Evolutionary conservation across 2,888 invertebrate genomes (phyloP).

Genomic region (Troides helena): DNA sequence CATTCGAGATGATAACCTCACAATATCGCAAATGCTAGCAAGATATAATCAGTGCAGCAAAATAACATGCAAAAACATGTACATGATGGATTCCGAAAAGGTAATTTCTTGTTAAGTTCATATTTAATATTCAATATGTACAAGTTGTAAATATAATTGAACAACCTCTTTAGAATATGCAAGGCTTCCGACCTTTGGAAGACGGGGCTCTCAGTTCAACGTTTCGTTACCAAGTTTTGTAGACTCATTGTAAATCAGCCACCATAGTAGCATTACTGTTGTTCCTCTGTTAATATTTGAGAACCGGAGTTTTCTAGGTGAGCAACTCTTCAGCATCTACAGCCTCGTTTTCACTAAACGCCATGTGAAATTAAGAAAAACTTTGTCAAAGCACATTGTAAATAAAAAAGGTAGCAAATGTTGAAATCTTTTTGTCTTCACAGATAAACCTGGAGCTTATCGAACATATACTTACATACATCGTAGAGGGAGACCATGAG

Average conservation of each 20-base stretch:
- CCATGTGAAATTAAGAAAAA: too few species aligned
- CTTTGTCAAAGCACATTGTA: too few species aligned
- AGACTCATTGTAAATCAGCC: too few species aligned
- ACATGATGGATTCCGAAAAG: conserved; percentile 87
- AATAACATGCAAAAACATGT: conserved; percentile 86
- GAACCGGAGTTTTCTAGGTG: too few species aligned
- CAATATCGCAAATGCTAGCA: conserved; percentile 83
- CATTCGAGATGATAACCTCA: conserved; percentile 86
- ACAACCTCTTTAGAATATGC: too few species aligned
- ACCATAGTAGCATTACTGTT: too few species aligned
- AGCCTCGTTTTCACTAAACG: too few species aligned
- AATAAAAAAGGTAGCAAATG: not conserved
- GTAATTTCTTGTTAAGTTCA: conserved; percentile 42
- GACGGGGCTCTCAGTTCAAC: too few species aligned
- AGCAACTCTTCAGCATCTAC: too few species aligned
- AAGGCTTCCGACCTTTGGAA: too few species aligned
- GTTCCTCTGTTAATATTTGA: too few species aligned
- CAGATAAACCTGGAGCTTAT: conserved; percentile 88
- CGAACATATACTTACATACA: conserved; percentile 84
- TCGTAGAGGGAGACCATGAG: conserved; percentile 84
- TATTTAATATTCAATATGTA: not conserved
- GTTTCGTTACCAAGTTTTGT: too few species aligned
- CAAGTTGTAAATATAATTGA: not conserved
- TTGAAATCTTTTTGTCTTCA: conserved; percentile 2
- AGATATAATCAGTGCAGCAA: conserved; percentile 83